Evolutionary conservation across 2,113 vertebrate species (phyloP).

Genomic region (Circaetus cinerascens): DNA sequence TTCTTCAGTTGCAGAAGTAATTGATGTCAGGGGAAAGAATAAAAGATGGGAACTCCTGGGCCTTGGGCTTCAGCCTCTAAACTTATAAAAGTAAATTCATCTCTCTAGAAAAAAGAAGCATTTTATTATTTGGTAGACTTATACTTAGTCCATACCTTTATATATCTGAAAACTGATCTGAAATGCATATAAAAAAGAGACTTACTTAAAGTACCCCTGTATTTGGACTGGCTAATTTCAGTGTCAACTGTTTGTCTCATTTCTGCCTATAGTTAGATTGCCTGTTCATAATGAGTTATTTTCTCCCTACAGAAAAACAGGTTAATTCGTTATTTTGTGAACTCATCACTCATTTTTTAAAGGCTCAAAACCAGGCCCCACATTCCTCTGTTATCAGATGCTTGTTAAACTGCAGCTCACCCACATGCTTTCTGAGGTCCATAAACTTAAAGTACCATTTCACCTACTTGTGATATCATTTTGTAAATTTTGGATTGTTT

Average conservation of each 20-base stretch:
- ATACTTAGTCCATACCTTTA: not conserved
- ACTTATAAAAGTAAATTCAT: not conserved
- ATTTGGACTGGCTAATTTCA: not conserved
- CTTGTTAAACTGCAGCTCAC: constrained; percentile 21
- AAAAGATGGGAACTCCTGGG: not conserved
- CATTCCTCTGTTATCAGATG: constrained; percentile 44
- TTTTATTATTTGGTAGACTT: not conserved
- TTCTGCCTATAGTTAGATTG: not conserved
- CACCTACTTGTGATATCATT: not conserved
- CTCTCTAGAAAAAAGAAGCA: not conserved
- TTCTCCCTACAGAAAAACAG: not conserved
- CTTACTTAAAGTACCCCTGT: not conserved
- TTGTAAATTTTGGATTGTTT: not conserved
- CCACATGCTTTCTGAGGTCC: not conserved
- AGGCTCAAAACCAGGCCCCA: not conserved
- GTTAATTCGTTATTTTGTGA: not conserved
- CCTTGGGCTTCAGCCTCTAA: not conserved
- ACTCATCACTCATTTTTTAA: not conserved
- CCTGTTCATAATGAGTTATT: not conserved
- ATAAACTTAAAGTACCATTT: not conserved
- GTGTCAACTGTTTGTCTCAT: not conserved
- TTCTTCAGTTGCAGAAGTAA: not conserved
- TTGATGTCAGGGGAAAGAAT: not conserved
- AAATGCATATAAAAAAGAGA: not conserved
- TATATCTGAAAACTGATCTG: not conserved